phyloP scores from a whole-genome alignment of 2,113 vertebrate species.

The Labrus mixtus region DNA sequence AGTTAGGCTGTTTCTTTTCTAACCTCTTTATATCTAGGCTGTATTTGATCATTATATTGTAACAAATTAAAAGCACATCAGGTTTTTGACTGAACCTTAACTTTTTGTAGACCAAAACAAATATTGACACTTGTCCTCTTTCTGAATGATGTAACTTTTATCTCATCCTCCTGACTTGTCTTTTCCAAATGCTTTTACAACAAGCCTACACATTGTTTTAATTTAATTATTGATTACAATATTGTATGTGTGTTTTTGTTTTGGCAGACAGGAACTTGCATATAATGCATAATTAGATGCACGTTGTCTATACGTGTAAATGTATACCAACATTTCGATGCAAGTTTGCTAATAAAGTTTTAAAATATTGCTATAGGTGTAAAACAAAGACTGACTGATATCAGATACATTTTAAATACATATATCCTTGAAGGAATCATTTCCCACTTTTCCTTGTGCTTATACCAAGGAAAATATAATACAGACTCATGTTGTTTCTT shows the following conservation, averaged over 20 bases:
- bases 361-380: neutral
- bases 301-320: too few relatives aligned
- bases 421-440: neutral
- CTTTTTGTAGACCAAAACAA: neutral
- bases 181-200: neutral
- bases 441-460: neutral
- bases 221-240: slow-evolving; percentile 2
- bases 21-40: too few relatives aligned
- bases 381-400: neutral
- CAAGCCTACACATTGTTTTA: neutral
- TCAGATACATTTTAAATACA: neutral
- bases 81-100: neutral
- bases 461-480: too few relatives aligned
- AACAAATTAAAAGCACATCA: neutral
- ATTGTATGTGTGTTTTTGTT: neutral
- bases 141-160: neutral
- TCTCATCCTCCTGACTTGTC: neutral
- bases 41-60: neutral
- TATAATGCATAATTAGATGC: too few relatives aligned
- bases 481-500: neutral
- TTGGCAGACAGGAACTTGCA: too few relatives aligned
- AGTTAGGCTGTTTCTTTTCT: too few relatives aligned
- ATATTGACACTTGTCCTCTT: neutral
- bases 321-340: too few relatives aligned
- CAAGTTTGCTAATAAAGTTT: neutral